Percentiles rank a stretch among this genome's conserved stretches.
Conservation (phyloP, 2,113 vertebrate genomes). For the Neofelis nebulosa region DNA sequence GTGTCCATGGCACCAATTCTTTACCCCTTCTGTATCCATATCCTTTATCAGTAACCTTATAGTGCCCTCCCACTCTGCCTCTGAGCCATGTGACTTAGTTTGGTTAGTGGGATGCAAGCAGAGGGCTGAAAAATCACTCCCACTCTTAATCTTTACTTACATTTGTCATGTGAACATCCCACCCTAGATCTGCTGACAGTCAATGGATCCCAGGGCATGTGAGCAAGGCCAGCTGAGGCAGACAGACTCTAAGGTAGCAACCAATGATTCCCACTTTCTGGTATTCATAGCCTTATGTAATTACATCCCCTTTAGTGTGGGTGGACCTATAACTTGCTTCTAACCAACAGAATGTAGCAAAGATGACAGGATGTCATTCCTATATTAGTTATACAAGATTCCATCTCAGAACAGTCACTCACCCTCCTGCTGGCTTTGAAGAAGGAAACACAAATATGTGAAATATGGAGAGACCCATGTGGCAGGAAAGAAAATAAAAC, state of each 20-base stretch:
- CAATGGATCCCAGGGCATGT: background rate
- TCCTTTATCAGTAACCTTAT: background rate
- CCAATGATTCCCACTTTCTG: background rate
- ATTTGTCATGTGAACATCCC: background rate
- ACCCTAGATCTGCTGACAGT: background rate
- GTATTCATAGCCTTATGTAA: background rate
- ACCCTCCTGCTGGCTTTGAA: background rate
- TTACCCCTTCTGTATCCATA: background rate
- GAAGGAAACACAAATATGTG: background rate
- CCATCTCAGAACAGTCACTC: background rate
- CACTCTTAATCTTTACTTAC: background rate
- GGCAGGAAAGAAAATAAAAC: background rate
- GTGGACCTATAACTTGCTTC: background rate
- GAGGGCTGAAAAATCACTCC: background rate
- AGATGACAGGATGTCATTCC: background rate
- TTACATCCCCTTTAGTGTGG: background rate
- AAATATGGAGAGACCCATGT: background rate
- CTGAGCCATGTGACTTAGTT: background rate
- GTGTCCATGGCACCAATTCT: background rate
- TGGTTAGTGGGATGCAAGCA: background rate
- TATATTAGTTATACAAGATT: background rate
- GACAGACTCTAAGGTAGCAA: background rate
- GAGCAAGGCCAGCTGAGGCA: background rate
- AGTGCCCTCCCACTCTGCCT: background rate
- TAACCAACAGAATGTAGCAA: background rate